Percentiles rank a stretch among this genome's conserved stretches.
These are phyloP conservation scores for Hydrotaea diabolus DNA, from an alignment of 2,888 invertebrate genomes.

Conservation along the genomic window DNA sequence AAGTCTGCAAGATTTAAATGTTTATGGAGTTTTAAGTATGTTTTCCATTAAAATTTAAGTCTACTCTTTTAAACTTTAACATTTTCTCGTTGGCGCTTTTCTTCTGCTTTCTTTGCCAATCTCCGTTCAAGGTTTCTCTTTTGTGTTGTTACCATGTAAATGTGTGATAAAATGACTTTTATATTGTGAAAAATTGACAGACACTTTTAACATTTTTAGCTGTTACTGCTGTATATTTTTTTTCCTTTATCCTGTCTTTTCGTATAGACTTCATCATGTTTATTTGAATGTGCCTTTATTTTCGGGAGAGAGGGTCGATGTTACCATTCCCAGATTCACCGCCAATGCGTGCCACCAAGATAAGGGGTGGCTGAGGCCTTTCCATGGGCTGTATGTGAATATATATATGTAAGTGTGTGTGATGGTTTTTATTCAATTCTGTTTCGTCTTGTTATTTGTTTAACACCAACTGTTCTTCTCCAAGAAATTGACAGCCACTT, in stretches of 20 bases:
- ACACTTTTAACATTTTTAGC: slow-evolving; percentile 25
- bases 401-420: too few relatives aligned
- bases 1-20: not conserved
- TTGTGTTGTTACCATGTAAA: not conserved
- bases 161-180: slow-evolving; percentile 23
- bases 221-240: not conserved
- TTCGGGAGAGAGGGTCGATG: not conserved
- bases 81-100: not conserved
- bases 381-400: not conserved
- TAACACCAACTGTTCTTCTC: slow-evolving; percentile 33
- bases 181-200: slow-evolving; percentile 40
- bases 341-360: not conserved
- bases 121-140: not conserved
- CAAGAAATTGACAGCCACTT: slow-evolving; percentile 38
- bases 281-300: not conserved
- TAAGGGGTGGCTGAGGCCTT: not conserved
- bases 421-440: not conserved
- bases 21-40: not conserved
- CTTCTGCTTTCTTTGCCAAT: too few relatives aligned
- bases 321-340: not conserved
- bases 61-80: not conserved
- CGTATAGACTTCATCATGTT: not conserved
- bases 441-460: slow-evolving; percentile 17
- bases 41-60: not conserved
- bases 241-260: not conserved